These are phyloP conservation scores for Cephus pygmeus DNA, from an alignment of 2,888 invertebrate genomes.

Conservation along the genomic window DNA sequence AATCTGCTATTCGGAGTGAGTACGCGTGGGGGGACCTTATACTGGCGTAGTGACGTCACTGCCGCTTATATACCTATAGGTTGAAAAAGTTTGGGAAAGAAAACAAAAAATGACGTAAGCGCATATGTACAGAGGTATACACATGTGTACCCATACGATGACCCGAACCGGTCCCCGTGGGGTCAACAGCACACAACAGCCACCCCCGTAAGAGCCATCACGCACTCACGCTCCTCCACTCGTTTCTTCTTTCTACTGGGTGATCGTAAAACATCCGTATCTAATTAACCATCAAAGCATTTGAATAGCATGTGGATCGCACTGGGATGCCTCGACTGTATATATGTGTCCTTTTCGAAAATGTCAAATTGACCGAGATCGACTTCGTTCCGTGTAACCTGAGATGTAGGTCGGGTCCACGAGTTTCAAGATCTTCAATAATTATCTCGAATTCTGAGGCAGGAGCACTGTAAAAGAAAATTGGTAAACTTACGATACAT, in stretches of 20 bases:
- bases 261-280: slow-evolving; percentile 24
- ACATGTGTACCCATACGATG: slow-evolving; percentile 6
- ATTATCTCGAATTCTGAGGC: not conserved
- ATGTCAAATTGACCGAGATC: not conserved
- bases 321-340: not conserved
- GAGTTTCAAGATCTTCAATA: not conserved
- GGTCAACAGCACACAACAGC: slow-evolving; percentile 47
- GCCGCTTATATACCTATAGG: slow-evolving; percentile 21
- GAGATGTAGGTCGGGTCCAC: not conserved
- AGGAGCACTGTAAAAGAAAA: not conserved
- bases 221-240: slow-evolving; percentile 23
- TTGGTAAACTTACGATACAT: no score
- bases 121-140: not conserved
- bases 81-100: slow-evolving; percentile 30
- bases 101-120: slow-evolving; percentile 12
- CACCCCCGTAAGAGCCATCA: slow-evolving; percentile 38
- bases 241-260: slow-evolving; percentile 34
- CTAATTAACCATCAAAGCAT: not conserved
- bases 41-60: slow-evolving; percentile 16
- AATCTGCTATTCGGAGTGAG: not conserved
- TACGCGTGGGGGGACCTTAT: not conserved
- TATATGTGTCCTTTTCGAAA: not conserved
- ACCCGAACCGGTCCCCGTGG: slow-evolving; percentile 57
- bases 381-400: not conserved
- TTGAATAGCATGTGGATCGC: not conserved